Evolutionary conservation across 2,797 vertebrate species (phyloP).

Genomic region (Synanceia verrucosa): DNA sequence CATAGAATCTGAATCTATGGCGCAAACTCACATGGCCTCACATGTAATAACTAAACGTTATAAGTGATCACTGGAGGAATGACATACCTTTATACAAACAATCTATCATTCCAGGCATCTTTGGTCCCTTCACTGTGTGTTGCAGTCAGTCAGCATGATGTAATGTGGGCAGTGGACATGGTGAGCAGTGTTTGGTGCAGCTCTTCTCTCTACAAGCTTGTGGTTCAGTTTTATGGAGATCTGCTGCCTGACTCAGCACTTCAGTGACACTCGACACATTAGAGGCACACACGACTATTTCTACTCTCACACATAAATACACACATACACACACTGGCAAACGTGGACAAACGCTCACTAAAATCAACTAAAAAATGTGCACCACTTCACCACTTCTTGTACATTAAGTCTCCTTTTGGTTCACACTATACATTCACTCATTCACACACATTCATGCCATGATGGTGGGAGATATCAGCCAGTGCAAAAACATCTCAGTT

Average conservation of each 20-base stretch:
- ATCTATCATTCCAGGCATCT: neutral
- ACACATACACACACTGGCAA: neutral
- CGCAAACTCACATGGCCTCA: neutral
- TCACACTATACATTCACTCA: no score
- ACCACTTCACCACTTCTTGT: no score
- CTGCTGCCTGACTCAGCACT: conserved; percentile 33
- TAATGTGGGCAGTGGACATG: neutral
- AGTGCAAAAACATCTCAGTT: neutral
- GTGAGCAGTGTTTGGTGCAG: neutral
- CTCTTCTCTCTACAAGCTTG: neutral
- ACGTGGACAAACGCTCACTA: neutral
- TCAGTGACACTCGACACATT: conserved; percentile 44
- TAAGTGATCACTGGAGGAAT: neutral
- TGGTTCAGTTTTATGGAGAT: conserved; percentile 1
- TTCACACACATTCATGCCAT: no score
- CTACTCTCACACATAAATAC: conserved; percentile 18
- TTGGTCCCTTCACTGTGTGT: neutral
- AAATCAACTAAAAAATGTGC: no score
- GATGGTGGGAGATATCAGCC: no score
- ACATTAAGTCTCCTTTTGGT: neutral
- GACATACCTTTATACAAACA: fast-evolving
- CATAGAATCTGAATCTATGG: conserved; percentile 1
- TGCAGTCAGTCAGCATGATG: neutral
- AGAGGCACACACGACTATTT: conserved; percentile 58
- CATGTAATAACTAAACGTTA: neutral